Base-by-base conservation (phyloP, 2,113 vertebrate genomes). In the Anoura caudifer region DNA sequence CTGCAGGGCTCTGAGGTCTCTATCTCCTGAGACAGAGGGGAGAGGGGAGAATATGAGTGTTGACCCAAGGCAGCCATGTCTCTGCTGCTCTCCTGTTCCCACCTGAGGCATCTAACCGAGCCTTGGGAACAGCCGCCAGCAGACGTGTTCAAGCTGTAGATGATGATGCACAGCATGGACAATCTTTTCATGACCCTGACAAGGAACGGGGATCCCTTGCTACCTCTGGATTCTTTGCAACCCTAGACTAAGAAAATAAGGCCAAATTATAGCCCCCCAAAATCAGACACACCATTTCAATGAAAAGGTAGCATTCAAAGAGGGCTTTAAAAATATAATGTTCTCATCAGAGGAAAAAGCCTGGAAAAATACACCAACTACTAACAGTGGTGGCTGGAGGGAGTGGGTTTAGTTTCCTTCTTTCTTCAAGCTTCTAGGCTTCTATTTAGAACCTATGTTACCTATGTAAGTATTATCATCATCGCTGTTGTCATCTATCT, bases 1-100 rank as follows among this genome's bases (percentile, higher is more conserved):
- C 99, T 99, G 98, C 99, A 99, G 14, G 99, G 99, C 98, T 99
- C 99, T 45, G 99, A 99, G 20, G 99, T 99, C 98, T 99, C 99
- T 4, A 99, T 99, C 98, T 99, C 99, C 99, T 99, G 72, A 50
- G 80, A 84, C 94, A n/a, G 47, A 73, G 87, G 61, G 70, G 69
- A 73, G 92, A 90, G 76, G 77, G 61, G 47, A 94, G 19, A 19
- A 8, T 0, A 12, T 26, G 79, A 88, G 61, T 17, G n/a, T 15
- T 4, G 38, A 59, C 20, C 1, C 15, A 0, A 7, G 45, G 20
- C 7, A 50, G 50, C 59, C 16, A 11, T 0, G 1, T 1, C 5
- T n/a, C 86, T 17, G 1, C 15, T 1, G 24, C 63, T 38, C 2
- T 76, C 73, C 72, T 38, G 5, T 15, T 52, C 47, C 36, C 10